Base-by-base conservation (phyloP, 2,797 vertebrate species). In the Pangasius larnaudii region DNA sequence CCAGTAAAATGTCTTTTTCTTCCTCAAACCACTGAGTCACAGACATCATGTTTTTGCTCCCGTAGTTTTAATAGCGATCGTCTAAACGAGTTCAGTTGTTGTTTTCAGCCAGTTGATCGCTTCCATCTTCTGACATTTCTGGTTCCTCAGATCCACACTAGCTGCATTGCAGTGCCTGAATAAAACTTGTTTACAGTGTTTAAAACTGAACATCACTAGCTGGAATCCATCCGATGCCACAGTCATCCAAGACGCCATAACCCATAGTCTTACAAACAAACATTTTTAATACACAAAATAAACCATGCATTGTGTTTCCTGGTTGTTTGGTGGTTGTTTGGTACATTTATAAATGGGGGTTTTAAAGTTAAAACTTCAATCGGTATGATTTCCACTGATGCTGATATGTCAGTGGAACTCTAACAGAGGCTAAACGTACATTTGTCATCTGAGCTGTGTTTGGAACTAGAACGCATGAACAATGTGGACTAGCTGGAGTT, bases 121-220 rank as follows among this genome's bases (percentile, higher is more conserved):
- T 77, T 77, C 74, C 46, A 77, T 77, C 16, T 30, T 53, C 46
- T 75, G 72, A 75, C 46, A 75, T 75, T 71, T 49, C 27, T 77
- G 42, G 72, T 49, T 75, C 42, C 24, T 75, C 11, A n/a, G 39
- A 11, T 27, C 2, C 24, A 39, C 8, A 22, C 69, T 19, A 39
- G 18, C 33, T 71, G 69, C 63, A 3, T 71, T 39, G 22, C 33
- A 71, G 4, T 65, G 24, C 59, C 59, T 63, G n/a, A 65, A 30
- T 63, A 63, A 24, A 63, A 24, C 6, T 0, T 46, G 42, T 46
- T 8, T 46, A n/a, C 63, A 65, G n/a, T 65, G 10, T 22, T 39
- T 46, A 39, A 72, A 24, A 71, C 18, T 39, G 42, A 75, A 13
- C 42, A 75, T 75, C 2, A 27, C 39, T 46, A 53, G 51, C 49